Evolutionary conservation across 2,113 vertebrate species (phyloP), one percentile per base, ranked within the genome.

Genomic region (Ammodramus savannarum): DNA sequence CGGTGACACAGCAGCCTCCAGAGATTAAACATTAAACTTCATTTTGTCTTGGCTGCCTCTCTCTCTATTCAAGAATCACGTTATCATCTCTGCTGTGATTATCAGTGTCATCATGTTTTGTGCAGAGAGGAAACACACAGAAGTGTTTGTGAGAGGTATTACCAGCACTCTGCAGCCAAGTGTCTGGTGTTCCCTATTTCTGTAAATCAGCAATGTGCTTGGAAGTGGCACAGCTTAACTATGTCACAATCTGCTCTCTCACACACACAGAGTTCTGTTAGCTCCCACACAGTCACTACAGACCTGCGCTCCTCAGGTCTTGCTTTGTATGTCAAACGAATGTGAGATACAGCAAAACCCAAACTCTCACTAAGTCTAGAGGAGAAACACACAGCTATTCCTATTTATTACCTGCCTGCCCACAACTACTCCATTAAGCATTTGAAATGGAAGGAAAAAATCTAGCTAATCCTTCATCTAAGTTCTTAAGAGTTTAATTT

Each of bases 1-100:
- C 36, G 15, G 27, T 81, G 94, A 96, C 3, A 6, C 16, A 2
- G 89, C 51, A 94, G 87, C 84, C 85, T 81, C 85, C 34, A 75
- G 82, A 89, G 69, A 90, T 87, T 91, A 88, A 91, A 88, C 65
- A 65, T 51, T 89, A 81, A 66, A 54, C 51, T 91, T 86, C 16
- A 59, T 46, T 72, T 84, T 49, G 11, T 44, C 85, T 81, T 54
- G 43, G 26, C 52, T 89, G 78, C 75, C 72, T n/a, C 52, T 93
- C 46, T 13, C 86, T 87, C 66, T 75, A 2, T 59, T 91, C 39
- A 93, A 90, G 76, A 86, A 91, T 78, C 68, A 29, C 3, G 0
- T 48, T 73, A 77, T 84, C 44, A 36, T 34, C 87, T 52, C 65
- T 16, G 51, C 71, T 9, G 3, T 7, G 43, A 68, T 61, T 52